Base-by-base conservation (phyloP, 2,888 invertebrate genomes). In the Mesochorus sp. region DNA sequence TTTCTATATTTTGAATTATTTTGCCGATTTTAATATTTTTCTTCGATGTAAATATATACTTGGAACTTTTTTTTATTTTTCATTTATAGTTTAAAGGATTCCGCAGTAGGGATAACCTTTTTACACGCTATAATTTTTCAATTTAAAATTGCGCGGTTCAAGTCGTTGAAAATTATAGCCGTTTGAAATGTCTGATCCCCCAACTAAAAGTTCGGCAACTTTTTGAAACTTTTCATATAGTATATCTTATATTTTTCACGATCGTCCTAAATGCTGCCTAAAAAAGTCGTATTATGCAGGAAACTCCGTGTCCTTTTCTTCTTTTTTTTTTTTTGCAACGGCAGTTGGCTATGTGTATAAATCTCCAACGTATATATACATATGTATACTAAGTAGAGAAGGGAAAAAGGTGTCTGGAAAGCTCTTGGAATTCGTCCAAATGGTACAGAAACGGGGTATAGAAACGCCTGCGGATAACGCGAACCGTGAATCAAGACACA, bases 351-450 rank as follows among this genome's bases (percentile, higher is more conserved):
- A 34, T 62, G 47, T 17, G 26, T 44, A 55, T 57, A 49, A n/a
- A 42, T 57, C 26, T 26, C n/a, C 10, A 8, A 24, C n/a, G 6
- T 0, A 24, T 51, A 28, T 42, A 44, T n/a, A 39, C 37, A 64
- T 24, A 34, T 24, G n/a, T n/a, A n/a, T n/a, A n/a, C n/a, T 21
- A 8, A 34, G 14, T 42, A 14, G 42, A 61, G 71, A 42, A 47
- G 10, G 24, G 61, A 61, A 57, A 64, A 74, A 78, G 24, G 26
- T 57, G 75, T 82, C 80, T 79, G 81, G 79, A 72, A 75, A 80
- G 76, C 44, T 79, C 55, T 70, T 84, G 84, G 85, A 84, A 47
- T 19, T 42, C 19, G 19, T 82, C 85, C 85, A 85, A 80, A 81
- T 82, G 75, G 55, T 28, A 19, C 39, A 24, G 55, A 49, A 62